phyloP scores from a whole-genome alignment of 2,888 invertebrate genomes.

The Tethea ocularis region DNA sequence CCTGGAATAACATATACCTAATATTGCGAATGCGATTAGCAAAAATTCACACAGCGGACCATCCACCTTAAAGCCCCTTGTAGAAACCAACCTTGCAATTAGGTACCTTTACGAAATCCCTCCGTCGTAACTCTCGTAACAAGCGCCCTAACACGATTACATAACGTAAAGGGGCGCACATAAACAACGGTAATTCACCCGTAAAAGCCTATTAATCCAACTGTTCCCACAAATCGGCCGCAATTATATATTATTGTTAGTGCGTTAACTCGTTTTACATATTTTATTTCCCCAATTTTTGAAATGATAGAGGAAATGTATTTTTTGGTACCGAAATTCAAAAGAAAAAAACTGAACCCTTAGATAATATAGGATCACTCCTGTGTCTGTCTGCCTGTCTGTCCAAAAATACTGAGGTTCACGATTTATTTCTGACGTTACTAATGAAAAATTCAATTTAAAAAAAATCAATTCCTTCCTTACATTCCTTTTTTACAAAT shows the following conservation, averaged over 20 bases:
- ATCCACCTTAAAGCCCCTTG: not conserved
- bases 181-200: constrained; percentile 38
- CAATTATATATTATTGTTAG: not conserved
- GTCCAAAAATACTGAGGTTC: too few relatives aligned
- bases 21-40: too few relatives aligned
- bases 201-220: constrained; percentile 37
- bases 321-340: too few relatives aligned
- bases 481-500: too few relatives aligned
- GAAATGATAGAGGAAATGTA: not conserved
- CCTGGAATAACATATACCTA: too few relatives aligned
- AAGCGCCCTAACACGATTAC: constrained; percentile 14
- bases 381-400: too few relatives aligned
- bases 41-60: too few relatives aligned
- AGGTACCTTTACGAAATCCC: not conserved
- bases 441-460: too few relatives aligned
- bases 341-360: too few relatives aligned
- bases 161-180: constrained; percentile 22
- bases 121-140: not conserved
- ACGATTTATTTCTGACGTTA: too few relatives aligned
- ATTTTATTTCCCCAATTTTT: not conserved
- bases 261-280: not conserved
- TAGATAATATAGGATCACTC: too few relatives aligned
- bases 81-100: not conserved
- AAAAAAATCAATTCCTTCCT: too few relatives aligned
- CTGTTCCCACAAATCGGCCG: constrained; percentile 30